Percentiles rank a stretch among this genome's conserved stretches.
Conservation (phyloP, 1,140 invertebrate genomes). For the Thaumatotibia leucotreta region DNA sequence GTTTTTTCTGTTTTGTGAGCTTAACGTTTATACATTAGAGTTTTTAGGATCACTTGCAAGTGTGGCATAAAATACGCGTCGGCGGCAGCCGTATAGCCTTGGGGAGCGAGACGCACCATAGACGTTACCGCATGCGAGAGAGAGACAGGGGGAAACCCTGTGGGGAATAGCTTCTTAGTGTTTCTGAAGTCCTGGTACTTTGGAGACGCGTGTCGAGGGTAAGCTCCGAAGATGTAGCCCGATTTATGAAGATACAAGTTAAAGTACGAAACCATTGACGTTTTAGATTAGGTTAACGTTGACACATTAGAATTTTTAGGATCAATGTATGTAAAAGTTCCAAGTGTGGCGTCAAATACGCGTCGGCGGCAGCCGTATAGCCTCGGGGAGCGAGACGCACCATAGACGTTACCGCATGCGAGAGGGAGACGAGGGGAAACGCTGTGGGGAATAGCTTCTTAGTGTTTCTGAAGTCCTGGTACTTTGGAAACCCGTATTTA, state of each 20-base stretch:
- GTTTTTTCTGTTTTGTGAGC: no score
- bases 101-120: slow-evolving; percentile 95
- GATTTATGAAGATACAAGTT: no score
- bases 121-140: slow-evolving; percentile 96
- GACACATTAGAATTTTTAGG: no score
- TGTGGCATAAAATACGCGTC: slow-evolving; percentile 99
- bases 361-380: slow-evolving; percentile 94
- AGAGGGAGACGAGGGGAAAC: slow-evolving; percentile 95
- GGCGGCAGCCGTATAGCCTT: slow-evolving; percentile 91
- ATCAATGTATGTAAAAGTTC: no score
- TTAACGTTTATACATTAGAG: no score
- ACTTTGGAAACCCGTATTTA: no score
- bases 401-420: slow-evolving; percentile 97
- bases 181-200: background rate
- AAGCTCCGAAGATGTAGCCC: no score
- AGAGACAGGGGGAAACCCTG: slow-evolving; percentile 93
- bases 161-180: background rate
- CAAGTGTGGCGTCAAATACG: slow-evolving; percentile 98
- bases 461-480: background rate
- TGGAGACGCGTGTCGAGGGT: no score
- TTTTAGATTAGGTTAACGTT: no score
- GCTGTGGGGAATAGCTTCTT: slow-evolving; percentile 63
- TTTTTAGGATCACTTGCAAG: no score
- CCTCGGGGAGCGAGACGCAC: slow-evolving; percentile 93
- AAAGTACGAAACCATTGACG: no score